phyloP scores from a whole-genome alignment of 2,888 invertebrate species.

The Phyllotreta cruciferae region DNA sequence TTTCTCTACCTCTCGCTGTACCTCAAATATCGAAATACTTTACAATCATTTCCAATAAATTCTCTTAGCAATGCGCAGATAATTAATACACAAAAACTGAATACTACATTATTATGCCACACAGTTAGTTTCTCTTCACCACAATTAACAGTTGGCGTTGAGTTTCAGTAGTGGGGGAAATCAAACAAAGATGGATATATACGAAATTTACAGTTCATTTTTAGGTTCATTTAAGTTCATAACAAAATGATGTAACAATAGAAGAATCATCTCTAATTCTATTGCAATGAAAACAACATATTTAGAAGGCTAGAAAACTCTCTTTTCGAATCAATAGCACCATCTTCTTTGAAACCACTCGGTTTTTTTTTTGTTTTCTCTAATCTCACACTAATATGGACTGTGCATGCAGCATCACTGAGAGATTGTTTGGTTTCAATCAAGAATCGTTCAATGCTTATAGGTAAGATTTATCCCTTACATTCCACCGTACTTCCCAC shows the following conservation, averaged over 20 bases:
- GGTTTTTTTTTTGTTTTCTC: slow-evolving; percentile 38
- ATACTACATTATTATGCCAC: background rate
- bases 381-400: slow-evolving; percentile 45
- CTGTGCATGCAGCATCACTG: slow-evolving; percentile 81
- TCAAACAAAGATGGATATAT: too few species aligned
- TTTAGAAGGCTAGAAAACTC: slow-evolving; percentile 14
- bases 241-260: background rate
- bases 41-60: background rate
- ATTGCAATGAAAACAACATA: slow-evolving; percentile 14
- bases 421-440: slow-evolving; percentile 81
- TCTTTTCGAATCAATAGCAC: slow-evolving; percentile 22
- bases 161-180: too few species aligned
- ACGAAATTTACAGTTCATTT: background rate
- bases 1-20: slow-evolving; percentile 23
- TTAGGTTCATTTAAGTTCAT: too few species aligned
- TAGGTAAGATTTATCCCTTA: slow-evolving; percentile 63
- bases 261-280: background rate
- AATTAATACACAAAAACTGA: too few species aligned
- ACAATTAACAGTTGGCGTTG: too few species aligned
- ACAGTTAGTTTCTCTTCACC: too few species aligned
- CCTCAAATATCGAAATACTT: slow-evolving; percentile 4
- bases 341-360: slow-evolving; percentile 34
- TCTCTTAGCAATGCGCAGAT: background rate
- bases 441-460: slow-evolving; percentile 75
- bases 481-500: too few species aligned